Evolutionary conservation across 1,140 invertebrate genomes (phyloP).

Genomic region (Diachasmimorpha longicaudata): DNA sequence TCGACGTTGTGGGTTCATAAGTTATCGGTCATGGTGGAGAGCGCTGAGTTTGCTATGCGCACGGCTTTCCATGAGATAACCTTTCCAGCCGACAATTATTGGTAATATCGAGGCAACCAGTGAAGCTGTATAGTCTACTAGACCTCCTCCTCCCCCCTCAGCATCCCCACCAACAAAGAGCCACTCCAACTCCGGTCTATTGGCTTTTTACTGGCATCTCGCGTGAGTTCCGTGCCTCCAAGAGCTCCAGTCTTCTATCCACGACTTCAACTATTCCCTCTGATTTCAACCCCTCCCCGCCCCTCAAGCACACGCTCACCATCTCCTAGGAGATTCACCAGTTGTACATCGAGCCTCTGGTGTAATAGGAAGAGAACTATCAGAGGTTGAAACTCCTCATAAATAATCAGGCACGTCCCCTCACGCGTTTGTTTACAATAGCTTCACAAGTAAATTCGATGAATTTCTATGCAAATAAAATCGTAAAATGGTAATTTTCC

Average conservation of each 20-base stretch:
- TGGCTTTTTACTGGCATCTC: constrained; percentile 22
- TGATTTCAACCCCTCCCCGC: not conserved
- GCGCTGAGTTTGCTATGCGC: constrained; percentile 44
- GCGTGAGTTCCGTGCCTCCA: constrained; percentile 2
- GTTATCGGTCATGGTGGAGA: constrained; percentile 42
- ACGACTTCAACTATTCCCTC: not conserved
- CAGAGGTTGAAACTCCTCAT: constrained; percentile 27
- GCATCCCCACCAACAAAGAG: not conserved
- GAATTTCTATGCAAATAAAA: constrained; percentile 46
- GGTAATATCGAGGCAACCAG: constrained; percentile 51
- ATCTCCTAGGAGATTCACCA: not conserved
- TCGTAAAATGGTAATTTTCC: constrained; percentile 26
- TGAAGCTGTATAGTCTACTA: constrained; percentile 6
- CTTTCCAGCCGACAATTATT: constrained; percentile 57
- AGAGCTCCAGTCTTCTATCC: constrained; percentile 26
- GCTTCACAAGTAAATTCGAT: constrained; percentile 38
- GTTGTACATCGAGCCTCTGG: not conserved
- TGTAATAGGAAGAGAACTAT: constrained; percentile 14
- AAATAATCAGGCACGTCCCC: constrained; percentile 26
- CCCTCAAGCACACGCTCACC: not conserved
- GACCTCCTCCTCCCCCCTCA: not conserved
- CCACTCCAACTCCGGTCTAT: constrained; percentile 37
- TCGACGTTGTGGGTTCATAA: constrained; percentile 35
- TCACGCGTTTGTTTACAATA: constrained; percentile 40
- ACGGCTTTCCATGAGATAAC: constrained; percentile 48